Evolutionary conservation across 2,113 vertebrate genomes (phyloP).

Genomic region (Alces alces): DNA sequence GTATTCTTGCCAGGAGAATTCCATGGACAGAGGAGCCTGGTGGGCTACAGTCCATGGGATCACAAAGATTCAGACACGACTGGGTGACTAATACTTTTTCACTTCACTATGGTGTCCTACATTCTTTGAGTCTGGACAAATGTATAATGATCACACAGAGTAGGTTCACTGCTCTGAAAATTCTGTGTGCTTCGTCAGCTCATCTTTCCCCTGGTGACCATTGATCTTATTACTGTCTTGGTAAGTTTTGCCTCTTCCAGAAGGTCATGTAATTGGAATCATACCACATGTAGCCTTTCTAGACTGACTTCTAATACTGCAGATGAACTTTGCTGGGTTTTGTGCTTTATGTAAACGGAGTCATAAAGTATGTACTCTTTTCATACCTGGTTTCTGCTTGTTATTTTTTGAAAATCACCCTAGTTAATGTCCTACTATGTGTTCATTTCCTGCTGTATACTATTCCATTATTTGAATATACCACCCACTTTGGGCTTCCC

Average conservation of each 20-base stretch:
- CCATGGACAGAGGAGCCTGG: neutral
- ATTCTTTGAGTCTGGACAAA: neutral
- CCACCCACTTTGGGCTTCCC: neutral
- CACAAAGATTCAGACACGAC: neutral
- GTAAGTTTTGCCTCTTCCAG: neutral
- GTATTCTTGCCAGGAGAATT: neutral
- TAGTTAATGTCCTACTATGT: accelerated
- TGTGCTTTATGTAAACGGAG: neutral
- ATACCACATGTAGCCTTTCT: neutral
- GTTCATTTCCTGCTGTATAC: neutral
- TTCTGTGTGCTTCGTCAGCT: neutral
- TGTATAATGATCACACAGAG: neutral
- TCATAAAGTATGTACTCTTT: neutral
- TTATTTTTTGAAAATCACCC: neutral
- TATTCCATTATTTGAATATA: accelerated
- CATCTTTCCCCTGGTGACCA: neutral
- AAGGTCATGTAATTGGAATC: neutral
- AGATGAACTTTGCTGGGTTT: neutral
- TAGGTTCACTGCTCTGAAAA: neutral
- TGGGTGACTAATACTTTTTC: neutral
- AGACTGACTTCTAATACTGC: neutral
- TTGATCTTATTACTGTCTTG: neutral
- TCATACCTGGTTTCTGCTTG: neutral
- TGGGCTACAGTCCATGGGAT: neutral
- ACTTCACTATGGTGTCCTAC: neutral